Conservation (phyloP, 1,140 invertebrate genomes). For the Agraylea sexmaculata region DNA sequence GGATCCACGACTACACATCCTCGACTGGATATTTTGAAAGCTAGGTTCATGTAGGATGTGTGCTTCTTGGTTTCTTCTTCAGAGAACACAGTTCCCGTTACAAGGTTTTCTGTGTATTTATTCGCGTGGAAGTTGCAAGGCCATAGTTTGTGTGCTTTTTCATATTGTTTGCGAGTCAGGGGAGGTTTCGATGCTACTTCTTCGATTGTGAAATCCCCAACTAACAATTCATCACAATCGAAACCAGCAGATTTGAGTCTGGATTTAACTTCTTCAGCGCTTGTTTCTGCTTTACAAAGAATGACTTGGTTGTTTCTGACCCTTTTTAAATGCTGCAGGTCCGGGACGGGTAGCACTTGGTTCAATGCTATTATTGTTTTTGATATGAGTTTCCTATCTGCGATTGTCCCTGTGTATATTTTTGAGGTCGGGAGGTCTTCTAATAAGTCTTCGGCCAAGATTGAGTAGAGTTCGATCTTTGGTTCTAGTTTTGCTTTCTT, state of each 20-base stretch:
- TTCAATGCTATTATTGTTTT: slow-evolving; percentile 46
- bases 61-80: slow-evolving; percentile 45
- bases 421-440: slow-evolving; percentile 34
- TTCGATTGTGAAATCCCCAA: slow-evolving; percentile 40
- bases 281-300: slow-evolving; percentile 32
- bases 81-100: slow-evolving; percentile 51
- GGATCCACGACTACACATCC: slow-evolving; percentile 60
- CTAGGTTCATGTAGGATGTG: slow-evolving; percentile 47
- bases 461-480: no score
- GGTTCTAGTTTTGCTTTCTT: no score
- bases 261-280: slow-evolving; percentile 31
- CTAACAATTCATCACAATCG: slow-evolving; percentile 37
- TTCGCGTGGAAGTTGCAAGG: slow-evolving; percentile 78
- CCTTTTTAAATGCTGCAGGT: slow-evolving; percentile 61
- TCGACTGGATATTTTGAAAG: slow-evolving; percentile 42
- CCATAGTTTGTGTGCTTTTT: slow-evolving; percentile 54
- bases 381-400: slow-evolving; percentile 50
- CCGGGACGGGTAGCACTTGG: slow-evolving; percentile 42
- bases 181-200: slow-evolving; percentile 50
- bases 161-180: slow-evolving; percentile 55
- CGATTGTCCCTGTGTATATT: slow-evolving; percentile 47
- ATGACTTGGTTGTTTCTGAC: slow-evolving; percentile 50
- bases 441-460: slow-evolving; percentile 11
- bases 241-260: slow-evolving; percentile 38
- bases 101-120: slow-evolving; percentile 52